Evolutionary conservation across 2,888 invertebrate species (phyloP).

Genomic region (Melinaea marsaeus): DNA sequence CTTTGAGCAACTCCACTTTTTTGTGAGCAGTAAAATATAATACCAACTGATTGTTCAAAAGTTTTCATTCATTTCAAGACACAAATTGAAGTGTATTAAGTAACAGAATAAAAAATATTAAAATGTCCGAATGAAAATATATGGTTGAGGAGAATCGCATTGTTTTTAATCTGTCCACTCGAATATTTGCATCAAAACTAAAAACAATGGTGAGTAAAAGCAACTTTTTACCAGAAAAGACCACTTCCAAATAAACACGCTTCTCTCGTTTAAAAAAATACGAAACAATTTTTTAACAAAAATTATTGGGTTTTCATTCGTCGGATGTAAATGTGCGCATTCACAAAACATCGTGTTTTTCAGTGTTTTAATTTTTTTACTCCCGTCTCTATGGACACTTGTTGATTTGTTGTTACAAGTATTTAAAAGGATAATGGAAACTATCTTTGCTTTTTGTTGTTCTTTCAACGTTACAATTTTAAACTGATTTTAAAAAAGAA

Average conservation of each 20-base stretch:
- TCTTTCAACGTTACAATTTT: no score
- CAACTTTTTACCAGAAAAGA: conserved; percentile 28
- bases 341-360: not conserved
- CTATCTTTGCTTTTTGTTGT: not conserved
- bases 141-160: conserved; percentile 16
- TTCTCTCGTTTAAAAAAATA: conserved; percentile 27
- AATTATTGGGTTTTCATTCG: conserved; percentile 23
- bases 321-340: conserved; percentile 6
- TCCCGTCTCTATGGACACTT: not conserved
- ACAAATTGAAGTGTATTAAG: conserved; percentile 1
- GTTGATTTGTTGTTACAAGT: conserved; percentile 2
- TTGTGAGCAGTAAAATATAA: not conserved
- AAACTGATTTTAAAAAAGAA: no score
- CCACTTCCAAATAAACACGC: conserved; percentile 28
- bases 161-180: conserved; percentile 28
- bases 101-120: conserved; percentile 6
- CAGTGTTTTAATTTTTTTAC: not conserved
- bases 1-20: no score
- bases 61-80: not conserved
- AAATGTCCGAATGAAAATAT: conserved; percentile 1
- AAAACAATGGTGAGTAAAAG: conserved; percentile 26
- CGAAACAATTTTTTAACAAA: conserved; percentile 23
- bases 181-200: conserved; percentile 31
- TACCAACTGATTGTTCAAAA: not conserved
- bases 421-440: not conserved